Evolutionary conservation across 2,113 vertebrate genomes (phyloP), one percentile per base, ranked within the genome.

Genomic region (Siniperca knerii): DNA sequence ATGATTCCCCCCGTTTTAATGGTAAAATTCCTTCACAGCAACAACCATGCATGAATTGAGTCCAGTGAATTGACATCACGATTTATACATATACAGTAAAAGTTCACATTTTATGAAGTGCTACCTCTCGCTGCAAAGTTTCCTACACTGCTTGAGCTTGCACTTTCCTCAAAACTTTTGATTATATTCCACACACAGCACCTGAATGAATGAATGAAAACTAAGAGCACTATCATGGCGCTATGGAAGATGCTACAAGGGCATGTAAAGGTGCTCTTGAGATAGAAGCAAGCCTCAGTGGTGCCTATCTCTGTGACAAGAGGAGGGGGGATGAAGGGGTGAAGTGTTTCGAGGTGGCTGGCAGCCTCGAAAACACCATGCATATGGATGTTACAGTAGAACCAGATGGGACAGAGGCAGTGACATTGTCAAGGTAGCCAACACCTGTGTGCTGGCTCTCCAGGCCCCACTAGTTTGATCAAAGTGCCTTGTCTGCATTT

Each of bases 401-500:
- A 73, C 67, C 92, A 93, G 92, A 93, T 94, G 92, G 93, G 91
- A 90, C 73, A 16, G 72, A 88, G 77, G 73, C 85, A 86, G 69
- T 87, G 90, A 88, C 90, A 93, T 84, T 91, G 91, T 93, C 77
- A 83, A 82, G 78, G 79, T 67, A 83, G 82, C 7, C 35, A 93
- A 91, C 90, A 94, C 91, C 88, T 93, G 91, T 79, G 83, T 81
- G 4, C 60, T 3, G 23, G 79, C 71, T 92, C 84, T 83, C 82
- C 79, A 33, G 79, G 75, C 66, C 79, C 72, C 75, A 8, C 35
- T 75, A 52, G 83, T 78, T 65, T 52, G 92, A 93, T 94, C 92
- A 93, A 93, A 92, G 93, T 88, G 89, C 83, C 81, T 69, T 42
- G 81, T 88, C 86, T 91, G 87, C 83, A 92, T 94, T 90, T 89